These are phyloP conservation scores for Loxodonta africana DNA, from an alignment of 2,113 vertebrate genomes.

Conservation along the genomic window DNA sequence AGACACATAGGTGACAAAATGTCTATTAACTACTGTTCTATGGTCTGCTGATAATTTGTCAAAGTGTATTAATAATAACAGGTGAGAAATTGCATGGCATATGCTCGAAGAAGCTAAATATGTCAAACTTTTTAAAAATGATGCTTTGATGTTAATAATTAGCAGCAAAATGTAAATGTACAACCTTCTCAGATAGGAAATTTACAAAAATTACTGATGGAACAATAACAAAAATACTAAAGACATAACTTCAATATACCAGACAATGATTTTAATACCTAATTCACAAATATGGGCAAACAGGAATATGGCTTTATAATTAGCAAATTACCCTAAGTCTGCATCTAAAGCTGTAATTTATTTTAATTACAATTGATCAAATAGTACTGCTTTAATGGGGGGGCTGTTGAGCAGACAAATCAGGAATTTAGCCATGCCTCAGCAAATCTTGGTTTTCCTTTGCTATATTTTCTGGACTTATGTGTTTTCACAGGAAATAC, in stretches of 20 bases:
- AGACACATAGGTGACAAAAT: conserved; percentile 39
- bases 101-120: conserved; percentile 65
- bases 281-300: background rate
- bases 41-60: conserved; percentile 57
- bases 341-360: background rate
- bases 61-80: conserved; percentile 69
- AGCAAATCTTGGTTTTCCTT: background rate
- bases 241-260: background rate
- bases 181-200: background rate
- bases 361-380: conserved; percentile 20
- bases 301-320: background rate
- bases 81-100: conserved; percentile 50
- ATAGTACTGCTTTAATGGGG: background rate
- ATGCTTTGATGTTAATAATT: background rate
- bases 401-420: background rate
- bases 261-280: background rate
- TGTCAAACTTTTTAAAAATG: conserved; percentile 55
- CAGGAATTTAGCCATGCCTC: background rate
- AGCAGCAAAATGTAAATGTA: conserved; percentile 22
- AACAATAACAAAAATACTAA: background rate
- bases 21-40: conserved; percentile 19
- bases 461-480: background rate
- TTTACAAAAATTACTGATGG: background rate
- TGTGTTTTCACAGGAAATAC: background rate
- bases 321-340: background rate